Evolutionary conservation across 1,140 invertebrate genomes (phyloP).

Genomic region (Leptinotarsa defecta): DNA sequence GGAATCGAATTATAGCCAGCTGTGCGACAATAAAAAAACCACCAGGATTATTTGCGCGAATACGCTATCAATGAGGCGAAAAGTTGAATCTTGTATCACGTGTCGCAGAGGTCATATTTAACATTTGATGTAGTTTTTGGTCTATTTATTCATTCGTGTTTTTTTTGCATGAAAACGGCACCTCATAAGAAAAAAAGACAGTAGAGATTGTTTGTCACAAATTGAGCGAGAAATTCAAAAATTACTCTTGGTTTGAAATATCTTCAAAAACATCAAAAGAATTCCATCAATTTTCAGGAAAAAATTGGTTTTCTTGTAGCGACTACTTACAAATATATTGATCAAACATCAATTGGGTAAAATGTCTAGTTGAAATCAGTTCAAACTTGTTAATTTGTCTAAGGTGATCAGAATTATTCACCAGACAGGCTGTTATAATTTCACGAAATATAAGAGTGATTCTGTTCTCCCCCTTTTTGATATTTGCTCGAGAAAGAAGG

Average conservation of each 20-base stretch:
- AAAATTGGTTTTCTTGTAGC: no score
- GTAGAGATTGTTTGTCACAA: no score
- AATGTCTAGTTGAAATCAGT: background rate
- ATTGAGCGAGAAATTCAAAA: no score
- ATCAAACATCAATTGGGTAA: background rate
- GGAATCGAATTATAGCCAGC: conserved; percentile 14
- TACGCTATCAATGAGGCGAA: conserved; percentile 8
- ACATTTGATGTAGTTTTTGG: background rate
- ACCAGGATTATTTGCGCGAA: conserved; percentile 16
- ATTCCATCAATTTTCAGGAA: no score
- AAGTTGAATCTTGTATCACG: background rate
- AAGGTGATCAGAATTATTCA: background rate
- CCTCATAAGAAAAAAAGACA: no score
- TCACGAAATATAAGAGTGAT: no score
- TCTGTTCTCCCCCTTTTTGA: no score
- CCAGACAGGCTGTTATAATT: background rate
- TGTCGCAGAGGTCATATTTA: background rate
- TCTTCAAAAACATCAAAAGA: no score
- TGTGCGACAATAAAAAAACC: conserved; percentile 20
- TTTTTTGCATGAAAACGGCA: background rate
- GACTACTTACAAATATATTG: no score
- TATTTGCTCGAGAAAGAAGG: no score
- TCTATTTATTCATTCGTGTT: background rate
- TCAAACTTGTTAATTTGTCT: background rate
- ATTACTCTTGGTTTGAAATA: no score